These are phyloP conservation scores for Trichomalopsis sarcophagae DNA, from an alignment of 1,140 invertebrate species.

Conservation along the genomic window DNA sequence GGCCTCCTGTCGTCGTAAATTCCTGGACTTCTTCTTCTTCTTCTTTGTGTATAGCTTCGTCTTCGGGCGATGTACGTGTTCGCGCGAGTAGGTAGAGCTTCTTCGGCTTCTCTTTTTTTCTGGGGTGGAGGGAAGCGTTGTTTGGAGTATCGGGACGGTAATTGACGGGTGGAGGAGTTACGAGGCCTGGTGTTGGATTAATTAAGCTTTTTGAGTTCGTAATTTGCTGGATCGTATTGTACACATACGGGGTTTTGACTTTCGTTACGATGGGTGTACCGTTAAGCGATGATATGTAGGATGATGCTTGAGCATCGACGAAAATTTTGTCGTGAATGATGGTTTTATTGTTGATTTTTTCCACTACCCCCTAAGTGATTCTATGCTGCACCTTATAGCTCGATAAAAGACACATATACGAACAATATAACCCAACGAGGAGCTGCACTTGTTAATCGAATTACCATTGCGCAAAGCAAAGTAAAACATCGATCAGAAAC, in stretches of 20 bases:
- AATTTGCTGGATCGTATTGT: not conserved
- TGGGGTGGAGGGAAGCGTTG: not conserved
- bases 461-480: not conserved
- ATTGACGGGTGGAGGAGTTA: not conserved
- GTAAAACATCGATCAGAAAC: slow-evolving; percentile 8
- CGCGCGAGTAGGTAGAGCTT: not conserved
- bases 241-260: too few species aligned
- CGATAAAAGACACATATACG: not conserved
- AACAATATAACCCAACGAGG: too few species aligned
- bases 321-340: too few species aligned
- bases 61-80: not conserved
- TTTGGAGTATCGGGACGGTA: not conserved
- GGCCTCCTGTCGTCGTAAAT: slow-evolving; percentile 15
- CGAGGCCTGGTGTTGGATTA: not conserved
- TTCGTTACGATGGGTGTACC: too few species aligned
- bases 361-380: not conserved
- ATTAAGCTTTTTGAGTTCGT: not conserved
- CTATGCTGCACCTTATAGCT: not conserved
- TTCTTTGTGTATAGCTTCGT: not conserved
- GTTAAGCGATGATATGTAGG: too few species aligned
- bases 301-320: too few species aligned
- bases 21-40: not conserved
- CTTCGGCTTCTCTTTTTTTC: not conserved
- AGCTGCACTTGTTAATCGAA: not conserved
- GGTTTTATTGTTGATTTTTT: too few species aligned